Base-by-base conservation (phyloP, 1,140 invertebrate species). In the Idris sp. region DNA sequence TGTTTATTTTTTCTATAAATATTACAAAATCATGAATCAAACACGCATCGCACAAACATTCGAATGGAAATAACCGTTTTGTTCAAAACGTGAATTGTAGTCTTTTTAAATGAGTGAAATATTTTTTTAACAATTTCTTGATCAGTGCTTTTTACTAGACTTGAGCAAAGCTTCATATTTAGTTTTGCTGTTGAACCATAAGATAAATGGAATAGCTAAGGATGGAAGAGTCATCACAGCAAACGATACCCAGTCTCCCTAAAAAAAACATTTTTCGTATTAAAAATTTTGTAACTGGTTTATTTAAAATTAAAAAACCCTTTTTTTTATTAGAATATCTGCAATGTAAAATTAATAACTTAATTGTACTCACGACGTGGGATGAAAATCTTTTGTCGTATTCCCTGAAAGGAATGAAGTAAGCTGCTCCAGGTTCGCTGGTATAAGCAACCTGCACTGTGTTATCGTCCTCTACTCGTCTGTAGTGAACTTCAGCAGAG, bases 331-430 rank as follows among this genome's bases (percentile, higher is more conserved):
- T n/a, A n/a, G n/a, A n/a, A n/a, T n/a, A n/a, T n/a, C n/a, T n/a
- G n/a, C n/a, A n/a, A n/a, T n/a, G n/a, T n/a, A n/a, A n/a, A n/a
- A n/a, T n/a, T n/a, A n/a, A n/a, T n/a, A n/a, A n/a, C n/a, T n/a
- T n/a, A n/a, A 22, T 22, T 2, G 30, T n/a, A 88, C 89, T 90
- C 90, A 93, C 94, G 81, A 97, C 93, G 89, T 98, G 98, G 22
- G 97, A 97, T 48, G 97, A 99, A 89, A 99, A 99, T 84, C 97
- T 96, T 84, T 97, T 96, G 85, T 99, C 96, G 85, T 97, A 99
- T 86, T 99, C 98, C 81, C 94, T 94, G 88, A 95, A 96, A 13
- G 96, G 93, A 71, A 98, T 95, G 85, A 99, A 98, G 38, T 93
- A 93, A 68, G 97, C 97, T 89, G 99, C 96, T 75, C 98, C 98